Percentiles rank a stretch among this genome's conserved stretches.
These are phyloP conservation scores for Sycophila sp. DNA, from an alignment of 1,140 invertebrate species.

Conservation along the genomic window DNA sequence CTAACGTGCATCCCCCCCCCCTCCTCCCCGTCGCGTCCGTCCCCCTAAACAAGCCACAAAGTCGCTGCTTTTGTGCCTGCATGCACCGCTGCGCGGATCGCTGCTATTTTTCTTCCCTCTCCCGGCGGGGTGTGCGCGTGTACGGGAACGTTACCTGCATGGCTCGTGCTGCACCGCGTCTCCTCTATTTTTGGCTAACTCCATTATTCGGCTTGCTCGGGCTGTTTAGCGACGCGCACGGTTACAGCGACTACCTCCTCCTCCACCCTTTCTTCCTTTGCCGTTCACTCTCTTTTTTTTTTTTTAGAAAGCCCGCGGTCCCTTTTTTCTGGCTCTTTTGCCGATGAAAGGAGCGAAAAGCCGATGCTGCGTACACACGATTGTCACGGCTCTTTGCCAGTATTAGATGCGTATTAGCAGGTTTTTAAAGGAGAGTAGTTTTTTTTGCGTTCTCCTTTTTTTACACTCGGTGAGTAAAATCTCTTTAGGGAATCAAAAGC, in stretches of 20 bases:
- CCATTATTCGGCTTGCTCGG: slow-evolving; percentile 22
- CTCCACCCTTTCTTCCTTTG: not conserved
- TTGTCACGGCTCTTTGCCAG: not conserved
- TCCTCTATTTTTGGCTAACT: slow-evolving; percentile 15
- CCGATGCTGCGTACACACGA: not conserved
- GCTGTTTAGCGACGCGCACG: not conserved
- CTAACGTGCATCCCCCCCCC: not conserved
- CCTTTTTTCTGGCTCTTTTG: not conserved
- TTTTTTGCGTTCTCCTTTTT: not conserved
- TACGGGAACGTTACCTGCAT: not conserved
- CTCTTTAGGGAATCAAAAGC: no score
- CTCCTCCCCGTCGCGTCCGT: no score
- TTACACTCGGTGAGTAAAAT: no score
- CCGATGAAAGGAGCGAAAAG: not conserved
- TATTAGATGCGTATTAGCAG: not conserved
- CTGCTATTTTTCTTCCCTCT: not conserved
- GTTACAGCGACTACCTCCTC: no score
- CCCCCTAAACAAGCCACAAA: slow-evolving; percentile 18
- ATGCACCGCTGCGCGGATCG: slow-evolving; percentile 36
- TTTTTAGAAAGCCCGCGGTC: not conserved
- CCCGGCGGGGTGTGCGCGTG: not conserved
- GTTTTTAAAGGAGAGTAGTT: not conserved
- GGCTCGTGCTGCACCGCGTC: not conserved
- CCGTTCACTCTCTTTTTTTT: not conserved
- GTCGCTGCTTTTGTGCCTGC: slow-evolving; percentile 21